A percentile compares a stretch with the other conserved stretches of the same genome.
Evolutionary conservation across 2,797 vertebrate species (phyloP).

Genomic region (Sebastes steindachneri): DNA sequence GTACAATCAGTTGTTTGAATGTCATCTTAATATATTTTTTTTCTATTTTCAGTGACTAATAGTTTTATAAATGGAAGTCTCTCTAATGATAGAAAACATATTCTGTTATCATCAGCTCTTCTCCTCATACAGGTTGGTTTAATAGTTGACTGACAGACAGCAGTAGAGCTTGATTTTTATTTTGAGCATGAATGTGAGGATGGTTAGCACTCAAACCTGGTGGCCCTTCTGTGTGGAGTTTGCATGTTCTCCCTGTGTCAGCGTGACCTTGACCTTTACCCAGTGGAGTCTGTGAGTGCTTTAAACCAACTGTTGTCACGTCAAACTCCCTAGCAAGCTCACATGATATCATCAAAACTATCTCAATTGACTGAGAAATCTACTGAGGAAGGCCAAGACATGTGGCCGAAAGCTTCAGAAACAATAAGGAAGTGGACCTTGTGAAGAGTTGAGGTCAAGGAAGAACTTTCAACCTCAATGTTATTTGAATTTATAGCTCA

Average conservation of each 20-base stretch:
- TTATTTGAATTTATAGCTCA: neutral
- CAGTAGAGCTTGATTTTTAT: no score
- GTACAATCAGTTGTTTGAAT: no score
- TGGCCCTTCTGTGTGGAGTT: no score
- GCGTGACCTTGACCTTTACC: neutral
- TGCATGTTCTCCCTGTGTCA: no score
- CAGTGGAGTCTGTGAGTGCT: neutral
- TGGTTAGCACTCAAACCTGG: no score
- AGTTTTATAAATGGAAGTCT: neutral
- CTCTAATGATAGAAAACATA: neutral
- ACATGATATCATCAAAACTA: neutral
- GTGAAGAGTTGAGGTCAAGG: neutral
- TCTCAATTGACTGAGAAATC: no score
- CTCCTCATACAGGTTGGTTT: no score
- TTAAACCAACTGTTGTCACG: neutral
- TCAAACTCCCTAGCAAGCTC: neutral
- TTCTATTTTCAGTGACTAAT: neutral
- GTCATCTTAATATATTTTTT: neutral
- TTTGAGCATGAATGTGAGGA: no score
- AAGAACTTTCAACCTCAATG: neutral
- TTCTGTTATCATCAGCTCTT: neutral
- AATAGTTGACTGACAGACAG: no score
- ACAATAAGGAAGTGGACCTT: neutral
- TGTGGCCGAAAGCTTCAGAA: no score
- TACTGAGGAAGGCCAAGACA: neutral